Evolutionary conservation across 2,888 invertebrate genomes (phyloP).

Genomic region (Stegana nigrithorax): DNA sequence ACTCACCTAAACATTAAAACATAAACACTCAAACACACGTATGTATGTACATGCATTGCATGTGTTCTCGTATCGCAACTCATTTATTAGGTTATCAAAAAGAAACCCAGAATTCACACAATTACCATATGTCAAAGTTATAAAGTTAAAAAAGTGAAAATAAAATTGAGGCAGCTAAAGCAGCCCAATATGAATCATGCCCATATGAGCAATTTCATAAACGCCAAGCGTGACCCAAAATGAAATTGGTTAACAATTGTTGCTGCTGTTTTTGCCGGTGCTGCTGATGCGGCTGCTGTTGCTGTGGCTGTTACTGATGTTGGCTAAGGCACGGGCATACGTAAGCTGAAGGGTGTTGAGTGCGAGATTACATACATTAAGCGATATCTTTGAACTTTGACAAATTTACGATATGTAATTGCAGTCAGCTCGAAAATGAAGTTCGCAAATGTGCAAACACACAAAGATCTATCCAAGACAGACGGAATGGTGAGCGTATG

Average conservation of each 20-base stretch:
- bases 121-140: constrained; percentile 2
- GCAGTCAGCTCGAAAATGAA: too few relatives aligned
- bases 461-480: background rate
- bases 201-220: constrained; percentile 22
- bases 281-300: constrained; percentile 17
- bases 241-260: too few relatives aligned
- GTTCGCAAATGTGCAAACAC: background rate
- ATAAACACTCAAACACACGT: constrained; percentile 2
- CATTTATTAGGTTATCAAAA: too few relatives aligned
- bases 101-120: background rate
- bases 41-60: too few relatives aligned
- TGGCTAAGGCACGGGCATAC: too few relatives aligned
- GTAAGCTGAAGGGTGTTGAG: constrained; percentile 59
- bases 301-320: constrained; percentile 20
- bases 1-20: background rate
- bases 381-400: constrained; percentile 49
- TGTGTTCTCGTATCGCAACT: too few relatives aligned
- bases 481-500: background rate
- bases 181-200: too few relatives aligned
- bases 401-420: constrained; percentile 65
- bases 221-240: constrained; percentile 2
- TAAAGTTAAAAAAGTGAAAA: too few relatives aligned
- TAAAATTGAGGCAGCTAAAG: too few relatives aligned
- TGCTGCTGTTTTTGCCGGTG: too few relatives aligned
- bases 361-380: constrained; percentile 63